Base-by-base conservation (phyloP, 2,888 invertebrate species). In the Idaea dimidiata region DNA sequence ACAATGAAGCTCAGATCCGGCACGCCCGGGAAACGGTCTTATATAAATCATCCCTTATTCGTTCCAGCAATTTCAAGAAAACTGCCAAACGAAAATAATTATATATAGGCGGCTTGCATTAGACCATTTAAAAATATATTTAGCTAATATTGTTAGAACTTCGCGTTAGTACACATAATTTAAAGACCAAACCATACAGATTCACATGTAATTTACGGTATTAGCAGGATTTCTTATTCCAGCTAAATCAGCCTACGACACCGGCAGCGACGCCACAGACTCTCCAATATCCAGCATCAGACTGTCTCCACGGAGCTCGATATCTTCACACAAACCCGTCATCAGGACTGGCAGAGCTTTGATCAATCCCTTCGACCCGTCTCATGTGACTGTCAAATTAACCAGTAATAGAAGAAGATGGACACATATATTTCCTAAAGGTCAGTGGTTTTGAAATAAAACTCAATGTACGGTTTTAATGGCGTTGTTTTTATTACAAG, bases 391-490 rank as follows among this genome's bases (percentile, higher is more conserved):
- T 43, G 98, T 99, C 71, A 99, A 99, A 86, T 91, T 98, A 58
- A 99, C 99, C 0, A 98, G 99, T 60, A 99, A 99, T 85, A 93
- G 99, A 59, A 93, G 99, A 43, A 94, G 99, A 63, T 99, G 99
- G 99, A 99, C 99, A 0, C 99, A 99, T 86, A 99, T 99, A 76
- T 99, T 99, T 86, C 99, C 99, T 1, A 97, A 97, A 93, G 96
- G 96, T 95, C 74, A 69, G 60, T 53, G 4, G 5, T 24, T 24
- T 24, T 24, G n/a, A n/a, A n/a, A n/a, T n/a, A n/a, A n/a, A n/a
- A n/a, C n/a, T n/a, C n/a, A n/a, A n/a, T n/a, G n/a, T n/a, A n/a
- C n/a, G n/a, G n/a, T n/a, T n/a, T n/a, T n/a, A n/a, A n/a, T n/a
- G n/a, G n/a, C n/a, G n/a, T n/a, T n/a, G n/a, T n/a, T n/a, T n/a